Base-by-base conservation (phyloP, 2,888 invertebrate species). In the Pachymerium ferrugineum region DNA sequence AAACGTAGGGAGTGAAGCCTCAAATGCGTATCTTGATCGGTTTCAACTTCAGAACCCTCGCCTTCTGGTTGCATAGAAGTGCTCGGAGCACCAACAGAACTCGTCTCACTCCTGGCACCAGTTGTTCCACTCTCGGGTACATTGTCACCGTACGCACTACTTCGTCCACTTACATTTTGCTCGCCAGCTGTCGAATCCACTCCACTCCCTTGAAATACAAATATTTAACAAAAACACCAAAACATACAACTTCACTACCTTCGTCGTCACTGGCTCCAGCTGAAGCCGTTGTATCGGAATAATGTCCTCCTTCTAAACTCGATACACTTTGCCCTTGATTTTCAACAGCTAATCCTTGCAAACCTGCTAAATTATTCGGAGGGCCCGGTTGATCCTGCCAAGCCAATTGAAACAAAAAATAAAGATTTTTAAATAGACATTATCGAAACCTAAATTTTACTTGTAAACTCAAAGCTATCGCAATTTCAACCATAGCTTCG, bases 401-500 rank as follows among this genome's bases (percentile, higher is more conserved):
- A n/a, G n/a, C n/a, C n/a, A n/a, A n/a, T n/a, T 14, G 8, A 42
- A 33, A 73, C 28, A 30, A 68, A 73, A 1, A 28, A n/a, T 5
- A 22, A n/a, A 54, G n/a, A 38, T n/a, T 38, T 38, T 2, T n/a
- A 38, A n/a, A n/a, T n/a, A n/a, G n/a, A 38, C 33, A 12, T 33
- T 12, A 68, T 12, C 4, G 28, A 28, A 22, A 6, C 14, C 25
- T 16, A 6, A 68, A 14, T 5, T 10, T 70, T 47, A 73, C 84
- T 77, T 97, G 95, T 30, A 97, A 86, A 78, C 96, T 97, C 1
- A 97, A 85, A 0, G 97, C 97, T 77, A 97, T 96, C 1, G 97
- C 97, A 77, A 97, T 86, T 83, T 97, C 96, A 75, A 97, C 94
- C 89, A 97, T 96, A 0, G 96, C 92, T 82, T 97, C 97, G 82